These are phyloP conservation scores for Leptodactylus fuscus DNA, from an alignment of 2,113 vertebrate species.

Conservation along the genomic window DNA sequence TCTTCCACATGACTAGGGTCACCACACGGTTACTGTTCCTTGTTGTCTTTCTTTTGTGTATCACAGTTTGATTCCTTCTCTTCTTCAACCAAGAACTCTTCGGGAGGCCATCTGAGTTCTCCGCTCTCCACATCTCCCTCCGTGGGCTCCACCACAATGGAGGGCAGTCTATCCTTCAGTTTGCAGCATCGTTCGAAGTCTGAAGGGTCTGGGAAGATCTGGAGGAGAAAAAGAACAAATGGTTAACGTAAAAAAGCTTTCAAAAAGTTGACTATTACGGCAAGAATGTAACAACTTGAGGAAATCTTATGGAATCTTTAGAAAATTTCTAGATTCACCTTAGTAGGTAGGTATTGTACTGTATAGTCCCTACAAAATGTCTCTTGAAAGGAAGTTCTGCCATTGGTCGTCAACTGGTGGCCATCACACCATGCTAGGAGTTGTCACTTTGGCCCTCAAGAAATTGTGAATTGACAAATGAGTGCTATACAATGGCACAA, in stretches of 20 bases:
- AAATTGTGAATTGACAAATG: too few relatives aligned
- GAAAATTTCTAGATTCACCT: not conserved
- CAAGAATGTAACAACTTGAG: not conserved
- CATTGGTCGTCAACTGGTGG: not conserved
- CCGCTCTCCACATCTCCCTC: constrained; percentile 96
- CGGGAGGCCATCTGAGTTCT: constrained; percentile 96
- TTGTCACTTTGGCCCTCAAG: not conserved
- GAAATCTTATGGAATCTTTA: too few relatives aligned
- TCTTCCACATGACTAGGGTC: constrained; percentile 20
- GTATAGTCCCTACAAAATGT: not conserved
- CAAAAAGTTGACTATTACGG: not conserved
- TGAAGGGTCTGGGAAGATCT: constrained; percentile 97
- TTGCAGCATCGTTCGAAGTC: constrained; percentile 97
- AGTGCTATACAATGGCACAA: too few relatives aligned
- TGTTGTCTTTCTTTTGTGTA: constrained; percentile 72
- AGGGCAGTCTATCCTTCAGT: constrained; percentile 94
- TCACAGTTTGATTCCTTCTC: constrained; percentile 75
- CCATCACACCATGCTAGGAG: not conserved
- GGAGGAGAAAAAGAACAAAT: constrained; percentile 60
- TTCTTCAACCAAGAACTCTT: constrained; percentile 91
- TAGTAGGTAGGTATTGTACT: too few relatives aligned
- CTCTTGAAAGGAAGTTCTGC: not conserved
- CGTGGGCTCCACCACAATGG: constrained; percentile 93
- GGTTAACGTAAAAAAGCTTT: not conserved
- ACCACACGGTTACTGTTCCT: constrained; percentile 75